A percentile compares a stretch with the other conserved stretches of the same genome.
Evolutionary conservation across 2,797 vertebrate species (phyloP).

Genomic region (Sebastes minor): DNA sequence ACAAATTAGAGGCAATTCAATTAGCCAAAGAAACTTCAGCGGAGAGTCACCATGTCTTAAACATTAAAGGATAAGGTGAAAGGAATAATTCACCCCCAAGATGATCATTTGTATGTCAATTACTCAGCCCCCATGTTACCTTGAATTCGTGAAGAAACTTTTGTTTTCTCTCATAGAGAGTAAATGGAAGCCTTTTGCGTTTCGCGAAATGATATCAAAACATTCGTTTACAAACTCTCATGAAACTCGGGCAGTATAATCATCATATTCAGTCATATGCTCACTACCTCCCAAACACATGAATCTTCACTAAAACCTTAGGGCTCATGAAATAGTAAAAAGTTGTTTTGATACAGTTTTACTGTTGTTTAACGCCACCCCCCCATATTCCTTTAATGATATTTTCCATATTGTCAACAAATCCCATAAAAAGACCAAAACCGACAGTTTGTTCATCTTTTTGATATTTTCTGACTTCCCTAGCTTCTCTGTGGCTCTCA

Average conservation of each 20-base stretch:
- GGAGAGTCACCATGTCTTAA: not conserved
- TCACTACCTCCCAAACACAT: not conserved
- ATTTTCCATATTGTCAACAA: not conserved
- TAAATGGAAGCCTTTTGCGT: not conserved
- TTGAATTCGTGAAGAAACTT: not conserved
- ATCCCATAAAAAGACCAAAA: not conserved
- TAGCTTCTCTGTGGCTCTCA: not conserved
- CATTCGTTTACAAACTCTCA: not conserved
- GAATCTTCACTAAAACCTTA: too few relatives aligned
- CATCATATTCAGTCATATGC: not conserved
- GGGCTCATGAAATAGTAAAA: too few relatives aligned
- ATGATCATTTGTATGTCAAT: not conserved
- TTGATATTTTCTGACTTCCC: too few relatives aligned
- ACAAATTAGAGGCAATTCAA: not conserved
- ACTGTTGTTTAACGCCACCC: too few relatives aligned
- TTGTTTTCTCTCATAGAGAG: too few relatives aligned
- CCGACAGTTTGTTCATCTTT: not conserved
- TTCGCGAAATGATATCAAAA: not conserved
- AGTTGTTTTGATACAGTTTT: too few relatives aligned
- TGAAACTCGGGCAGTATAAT: not conserved
- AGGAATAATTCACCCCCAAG: not conserved
- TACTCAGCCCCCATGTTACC: not conserved
- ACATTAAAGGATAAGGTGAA: not conserved
- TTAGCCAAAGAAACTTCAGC: not conserved
- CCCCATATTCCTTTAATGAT: not conserved